Conservation (phyloP, 2,888 invertebrate genomes). For the Hirtodrosophila alboralis region DNA sequence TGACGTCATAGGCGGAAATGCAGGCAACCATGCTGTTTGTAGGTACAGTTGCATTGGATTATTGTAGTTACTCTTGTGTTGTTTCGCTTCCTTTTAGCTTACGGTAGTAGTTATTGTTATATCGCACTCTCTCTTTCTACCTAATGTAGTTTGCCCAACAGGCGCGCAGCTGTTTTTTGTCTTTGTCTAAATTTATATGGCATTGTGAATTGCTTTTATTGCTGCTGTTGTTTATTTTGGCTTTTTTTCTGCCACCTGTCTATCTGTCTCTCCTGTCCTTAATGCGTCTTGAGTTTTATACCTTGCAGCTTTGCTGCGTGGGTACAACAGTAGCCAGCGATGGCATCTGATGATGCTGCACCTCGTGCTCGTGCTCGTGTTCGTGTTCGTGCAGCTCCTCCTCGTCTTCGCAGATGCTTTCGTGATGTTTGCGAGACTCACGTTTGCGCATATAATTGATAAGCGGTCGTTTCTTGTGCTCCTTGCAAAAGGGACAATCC, state of each 20-base stretch:
- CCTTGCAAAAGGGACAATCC: constrained; percentile 85
- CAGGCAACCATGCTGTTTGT: constrained; percentile 41
- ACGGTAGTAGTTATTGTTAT: not conserved
- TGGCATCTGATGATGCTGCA: constrained; percentile 53
- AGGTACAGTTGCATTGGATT: constrained; percentile 57
- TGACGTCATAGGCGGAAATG: constrained; percentile 66
- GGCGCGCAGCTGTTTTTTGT: constrained; percentile 35
- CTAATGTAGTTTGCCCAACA: constrained; percentile 28
- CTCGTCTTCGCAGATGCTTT: constrained; percentile 85
- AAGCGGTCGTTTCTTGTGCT: constrained; percentile 85
- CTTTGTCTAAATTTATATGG: constrained; percentile 56
- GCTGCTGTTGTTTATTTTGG: constrained; percentile 25
- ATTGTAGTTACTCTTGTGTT: constrained; percentile 41
- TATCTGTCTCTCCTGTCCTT: constrained; percentile 29
- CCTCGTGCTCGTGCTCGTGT: constrained; percentile 77
- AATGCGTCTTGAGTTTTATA: constrained; percentile 36
- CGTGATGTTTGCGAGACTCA: constrained; percentile 84
- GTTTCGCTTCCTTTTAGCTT: constrained; percentile 26
- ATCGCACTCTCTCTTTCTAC: too few species aligned
- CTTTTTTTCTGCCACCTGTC: constrained; percentile 37
- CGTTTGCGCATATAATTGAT: constrained; percentile 83
- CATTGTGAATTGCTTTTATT: constrained; percentile 56
- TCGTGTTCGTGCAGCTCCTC: constrained; percentile 81
- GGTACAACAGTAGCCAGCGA: constrained; percentile 51
- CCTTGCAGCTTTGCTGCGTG: constrained; percentile 71